These are phyloP conservation scores for Colistium nudipinnis DNA, from an alignment of 2,113 vertebrate species.

Conservation along the genomic window DNA sequence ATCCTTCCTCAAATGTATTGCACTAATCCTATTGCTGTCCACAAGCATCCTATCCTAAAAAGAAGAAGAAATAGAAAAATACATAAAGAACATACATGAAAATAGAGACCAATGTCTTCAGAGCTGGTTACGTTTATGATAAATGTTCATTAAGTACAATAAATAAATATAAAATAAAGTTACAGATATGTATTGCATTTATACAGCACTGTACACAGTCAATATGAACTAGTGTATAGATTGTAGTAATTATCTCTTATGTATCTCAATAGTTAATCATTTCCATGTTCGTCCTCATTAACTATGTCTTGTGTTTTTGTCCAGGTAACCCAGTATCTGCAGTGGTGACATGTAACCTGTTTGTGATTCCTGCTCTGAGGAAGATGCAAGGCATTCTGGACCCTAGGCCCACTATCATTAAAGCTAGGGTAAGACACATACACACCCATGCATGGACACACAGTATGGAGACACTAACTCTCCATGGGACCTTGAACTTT, in stretches of 20 bases:
- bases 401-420: constrained; percentile 98
- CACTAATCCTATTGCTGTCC: no score
- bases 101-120: not conserved
- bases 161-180: not conserved
- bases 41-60: no score
- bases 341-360: constrained; percentile 98
- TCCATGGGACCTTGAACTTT: not conserved
- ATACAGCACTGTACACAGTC: not conserved
- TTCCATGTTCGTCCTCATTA: not conserved
- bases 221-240: not conserved
- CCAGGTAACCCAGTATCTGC: constrained; percentile 98
- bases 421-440: constrained; percentile 90
- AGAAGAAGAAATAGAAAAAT: no score
- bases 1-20: no score
- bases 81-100: no score
- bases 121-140: not conserved
- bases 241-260: not conserved
- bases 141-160: not conserved
- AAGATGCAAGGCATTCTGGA: constrained; percentile 99
- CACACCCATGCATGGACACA: not conserved
- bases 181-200: not conserved
- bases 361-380: constrained; percentile 97
- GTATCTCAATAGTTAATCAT: not conserved
- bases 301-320: constrained; percentile 13
- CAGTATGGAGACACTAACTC: not conserved